Evolutionary conservation across 2,888 invertebrate genomes (phyloP).

Genomic region (Steromphala cineraria): DNA sequence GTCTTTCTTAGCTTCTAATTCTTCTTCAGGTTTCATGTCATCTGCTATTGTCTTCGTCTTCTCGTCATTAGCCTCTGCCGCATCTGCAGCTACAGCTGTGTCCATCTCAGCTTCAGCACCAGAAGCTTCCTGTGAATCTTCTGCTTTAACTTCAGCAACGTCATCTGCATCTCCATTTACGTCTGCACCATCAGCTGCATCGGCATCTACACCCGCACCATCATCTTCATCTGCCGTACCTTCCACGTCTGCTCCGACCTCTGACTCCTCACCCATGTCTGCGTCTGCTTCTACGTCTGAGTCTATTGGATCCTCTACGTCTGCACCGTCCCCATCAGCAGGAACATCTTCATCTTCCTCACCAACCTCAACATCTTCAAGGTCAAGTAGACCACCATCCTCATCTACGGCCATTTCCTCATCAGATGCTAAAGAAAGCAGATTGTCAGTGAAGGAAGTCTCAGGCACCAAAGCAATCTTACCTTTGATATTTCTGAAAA

Average conservation of each 20-base stretch:
- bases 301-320: neutral
- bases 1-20: slow-evolving; percentile 74
- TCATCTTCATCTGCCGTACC: neutral
- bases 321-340: slow-evolving; percentile 15
- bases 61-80: too few relatives aligned
- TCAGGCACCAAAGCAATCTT: neutral
- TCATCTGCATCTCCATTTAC: too few relatives aligned
- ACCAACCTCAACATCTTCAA: slow-evolving; percentile 37
- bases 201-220: neutral
- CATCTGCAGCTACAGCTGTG: too few relatives aligned
- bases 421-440: neutral
- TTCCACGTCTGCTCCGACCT: slow-evolving; percentile 22
- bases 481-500: neutral
- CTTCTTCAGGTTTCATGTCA: slow-evolving; percentile 76
- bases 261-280: slow-evolving; percentile 51
- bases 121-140: too few relatives aligned
- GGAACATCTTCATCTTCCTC: slow-evolving; percentile 74
- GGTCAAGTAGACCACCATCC: neutral
- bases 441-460: neutral
- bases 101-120: too few relatives aligned
- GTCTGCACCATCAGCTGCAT: too few relatives aligned
- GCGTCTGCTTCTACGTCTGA: neutral
- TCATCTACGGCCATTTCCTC: neutral
- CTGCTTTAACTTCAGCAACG: too few relatives aligned
- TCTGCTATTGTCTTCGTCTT: slow-evolving; percentile 69